phyloP scores from a whole-genome alignment of 2,113 vertebrate genomes.

The Platysteira castanea region DNA sequence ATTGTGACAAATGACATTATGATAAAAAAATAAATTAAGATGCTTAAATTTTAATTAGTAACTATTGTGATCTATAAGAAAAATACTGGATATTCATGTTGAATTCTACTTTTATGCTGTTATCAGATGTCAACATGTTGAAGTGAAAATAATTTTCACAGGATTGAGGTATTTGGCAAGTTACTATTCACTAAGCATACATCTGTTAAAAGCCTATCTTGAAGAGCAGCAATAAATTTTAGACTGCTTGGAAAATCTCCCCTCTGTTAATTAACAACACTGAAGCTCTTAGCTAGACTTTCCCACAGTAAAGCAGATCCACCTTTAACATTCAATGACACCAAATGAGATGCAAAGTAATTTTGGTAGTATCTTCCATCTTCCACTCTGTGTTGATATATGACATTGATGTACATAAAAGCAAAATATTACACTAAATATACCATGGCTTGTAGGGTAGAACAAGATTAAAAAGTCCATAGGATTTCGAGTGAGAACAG shows the following conservation, averaged over 20 bases:
- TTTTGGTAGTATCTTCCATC: neutral
- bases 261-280: neutral
- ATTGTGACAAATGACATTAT: neutral
- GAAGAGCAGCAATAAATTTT: neutral
- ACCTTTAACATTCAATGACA: neutral
- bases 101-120: neutral
- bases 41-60: neutral
- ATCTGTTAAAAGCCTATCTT: neutral
- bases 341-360: fast-evolving
- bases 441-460: neutral
- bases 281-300: neutral
- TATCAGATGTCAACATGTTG: neutral
- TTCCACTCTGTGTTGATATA: neutral
- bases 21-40: neutral
- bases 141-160: neutral
- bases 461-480: neutral
- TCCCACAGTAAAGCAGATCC: neutral
- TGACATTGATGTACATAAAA: neutral
- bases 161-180: neutral
- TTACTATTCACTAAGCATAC: neutral
- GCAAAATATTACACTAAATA: neutral
- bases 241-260: neutral
- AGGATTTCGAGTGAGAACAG: neutral
- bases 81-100: neutral
- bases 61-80: neutral